Evolutionary conservation across 2,797 vertebrate species (phyloP).

Genomic region (Basileuterus tristriatus): DNA sequence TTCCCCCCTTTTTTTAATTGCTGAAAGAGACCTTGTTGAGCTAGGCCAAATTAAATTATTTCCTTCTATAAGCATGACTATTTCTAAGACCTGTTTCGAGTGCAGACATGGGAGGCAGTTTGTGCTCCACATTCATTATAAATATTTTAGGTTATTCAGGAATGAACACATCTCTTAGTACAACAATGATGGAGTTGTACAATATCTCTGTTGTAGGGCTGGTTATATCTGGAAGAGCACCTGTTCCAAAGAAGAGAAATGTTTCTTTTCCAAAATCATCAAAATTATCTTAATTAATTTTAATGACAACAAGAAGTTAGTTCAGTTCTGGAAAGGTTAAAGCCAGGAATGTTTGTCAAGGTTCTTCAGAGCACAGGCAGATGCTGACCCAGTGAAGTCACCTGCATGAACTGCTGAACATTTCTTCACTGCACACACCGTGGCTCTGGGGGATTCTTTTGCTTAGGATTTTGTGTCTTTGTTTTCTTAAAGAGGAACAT

Average conservation of each 20-base stretch:
- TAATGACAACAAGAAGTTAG: background rate
- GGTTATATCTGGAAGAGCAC: background rate
- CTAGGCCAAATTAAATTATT: background rate
- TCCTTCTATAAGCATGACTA: background rate
- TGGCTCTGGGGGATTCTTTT: background rate
- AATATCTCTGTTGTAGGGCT: background rate
- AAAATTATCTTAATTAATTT: background rate
- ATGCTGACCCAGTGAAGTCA: background rate
- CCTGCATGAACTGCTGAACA: background rate
- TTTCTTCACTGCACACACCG: background rate
- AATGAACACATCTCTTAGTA: background rate
- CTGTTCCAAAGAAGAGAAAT: background rate
- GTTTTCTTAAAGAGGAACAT: conserved; percentile 6
- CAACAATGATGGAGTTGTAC: background rate
- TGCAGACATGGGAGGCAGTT: background rate
- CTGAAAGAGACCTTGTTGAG: background rate
- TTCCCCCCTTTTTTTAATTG: background rate
- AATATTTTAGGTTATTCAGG: background rate
- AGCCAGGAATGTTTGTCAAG: background rate
- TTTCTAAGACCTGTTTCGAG: background rate
- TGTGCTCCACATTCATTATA: background rate
- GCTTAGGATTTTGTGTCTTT: background rate
- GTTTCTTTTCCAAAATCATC: background rate
- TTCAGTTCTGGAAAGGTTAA: background rate
- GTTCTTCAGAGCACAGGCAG: background rate